Evolutionary conservation across 2,113 vertebrate genomes (phyloP).

Genomic region (Mobula birostris): DNA sequence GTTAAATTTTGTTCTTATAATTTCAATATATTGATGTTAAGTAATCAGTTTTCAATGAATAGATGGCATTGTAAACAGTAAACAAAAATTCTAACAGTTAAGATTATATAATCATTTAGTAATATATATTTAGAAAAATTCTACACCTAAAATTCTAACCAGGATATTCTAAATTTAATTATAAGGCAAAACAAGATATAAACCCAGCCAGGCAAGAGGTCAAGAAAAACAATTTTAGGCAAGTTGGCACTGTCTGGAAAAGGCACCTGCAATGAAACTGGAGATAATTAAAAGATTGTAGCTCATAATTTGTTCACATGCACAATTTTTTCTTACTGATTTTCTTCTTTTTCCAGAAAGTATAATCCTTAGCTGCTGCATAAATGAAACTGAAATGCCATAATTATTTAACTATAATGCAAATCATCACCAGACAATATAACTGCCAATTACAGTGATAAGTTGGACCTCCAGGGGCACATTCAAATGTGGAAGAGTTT

Average conservation of each 20-base stretch:
- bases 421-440: neutral
- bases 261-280: neutral
- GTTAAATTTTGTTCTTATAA: neutral
- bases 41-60: neutral
- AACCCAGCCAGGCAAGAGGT: neutral
- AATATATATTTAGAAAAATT: neutral
- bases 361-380: neutral
- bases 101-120: neutral
- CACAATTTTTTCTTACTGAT: neutral
- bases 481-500: neutral
- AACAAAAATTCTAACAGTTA: neutral
- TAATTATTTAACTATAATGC: neutral
- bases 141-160: neutral
- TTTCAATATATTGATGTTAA: neutral
- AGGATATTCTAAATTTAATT: constrained; percentile 8
- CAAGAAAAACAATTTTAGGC: neutral
- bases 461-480: neutral
- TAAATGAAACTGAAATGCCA: neutral
- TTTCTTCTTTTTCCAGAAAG: neutral
- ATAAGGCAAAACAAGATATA: neutral
- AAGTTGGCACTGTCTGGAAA: neutral
- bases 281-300: neutral
- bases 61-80: neutral
- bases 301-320: neutral
- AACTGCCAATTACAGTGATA: neutral